Evolutionary conservation across 2,797 vertebrate genomes (phyloP).

Genomic region (Dermochelys coriacea): DNA sequence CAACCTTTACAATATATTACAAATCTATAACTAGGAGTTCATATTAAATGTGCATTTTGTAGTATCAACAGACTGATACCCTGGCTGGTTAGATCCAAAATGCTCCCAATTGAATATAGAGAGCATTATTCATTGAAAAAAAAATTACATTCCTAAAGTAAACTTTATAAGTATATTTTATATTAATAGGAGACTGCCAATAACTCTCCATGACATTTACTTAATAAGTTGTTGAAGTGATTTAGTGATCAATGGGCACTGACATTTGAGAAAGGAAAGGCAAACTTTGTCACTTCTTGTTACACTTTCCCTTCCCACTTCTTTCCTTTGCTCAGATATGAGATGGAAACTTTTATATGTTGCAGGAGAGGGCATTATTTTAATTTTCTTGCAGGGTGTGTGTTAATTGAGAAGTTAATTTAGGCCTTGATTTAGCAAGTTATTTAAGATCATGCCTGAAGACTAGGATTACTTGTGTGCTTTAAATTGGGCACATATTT

Average conservation of each 20-base stretch:
- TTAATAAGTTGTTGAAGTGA: constrained; percentile 76
- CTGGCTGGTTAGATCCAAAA: background rate
- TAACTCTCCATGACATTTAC: constrained; percentile 76
- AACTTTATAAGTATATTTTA: constrained; percentile 44
- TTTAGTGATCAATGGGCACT: constrained; percentile 71
- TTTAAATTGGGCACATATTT: rapidly evolving
- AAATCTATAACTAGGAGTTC: constrained; percentile 37
- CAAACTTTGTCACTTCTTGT: constrained; percentile 60
- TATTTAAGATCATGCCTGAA: background rate
- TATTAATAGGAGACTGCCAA: constrained; percentile 57
- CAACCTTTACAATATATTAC: constrained; percentile 30
- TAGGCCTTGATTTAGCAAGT: background rate
- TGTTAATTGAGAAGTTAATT: background rate
- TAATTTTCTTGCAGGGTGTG: background rate
- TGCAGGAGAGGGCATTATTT: background rate
- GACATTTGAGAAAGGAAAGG: constrained; percentile 71
- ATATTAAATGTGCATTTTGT: constrained; percentile 14
- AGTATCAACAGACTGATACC: background rate
- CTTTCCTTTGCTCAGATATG: constrained; percentile 3
- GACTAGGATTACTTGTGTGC: background rate
- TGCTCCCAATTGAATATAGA: constrained; percentile 24
- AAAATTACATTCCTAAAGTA: constrained; percentile 45
- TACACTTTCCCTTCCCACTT: background rate
- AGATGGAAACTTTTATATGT: constrained; percentile 44
- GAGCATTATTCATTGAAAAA: constrained; percentile 65